Percentiles rank a stretch among this genome's conserved stretches.
phyloP scores from a whole-genome alignment of 2,113 vertebrate genomes.

The Desmodus rotundus region DNA sequence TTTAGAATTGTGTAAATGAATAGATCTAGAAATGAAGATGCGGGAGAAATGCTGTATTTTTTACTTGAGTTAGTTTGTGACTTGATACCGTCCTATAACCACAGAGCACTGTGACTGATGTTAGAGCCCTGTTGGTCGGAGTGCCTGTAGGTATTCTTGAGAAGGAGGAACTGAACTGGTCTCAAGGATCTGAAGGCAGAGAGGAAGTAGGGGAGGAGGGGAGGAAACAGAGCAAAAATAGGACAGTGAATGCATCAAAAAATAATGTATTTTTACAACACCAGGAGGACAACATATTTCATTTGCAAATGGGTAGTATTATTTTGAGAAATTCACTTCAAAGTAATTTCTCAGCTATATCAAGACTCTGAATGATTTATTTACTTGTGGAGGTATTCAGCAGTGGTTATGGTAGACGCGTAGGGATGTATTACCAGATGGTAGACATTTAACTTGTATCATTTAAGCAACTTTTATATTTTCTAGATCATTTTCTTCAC shows the following conservation, averaged over 20 bases:
- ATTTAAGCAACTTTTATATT: conserved; percentile 36
- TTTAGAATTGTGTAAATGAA: conserved; percentile 22
- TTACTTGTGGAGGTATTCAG: not conserved
- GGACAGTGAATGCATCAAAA: conserved; percentile 20
- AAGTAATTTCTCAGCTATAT: not conserved
- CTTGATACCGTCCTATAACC: not conserved
- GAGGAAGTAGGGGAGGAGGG: conserved; percentile 53
- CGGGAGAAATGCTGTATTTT: conserved; percentile 25
- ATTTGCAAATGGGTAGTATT: conserved; percentile 21
- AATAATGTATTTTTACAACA: conserved; percentile 32
- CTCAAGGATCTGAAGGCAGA: conserved; percentile 27
- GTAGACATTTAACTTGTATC: conserved; percentile 9
- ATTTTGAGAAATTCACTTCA: conserved; percentile 34
- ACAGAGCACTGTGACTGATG: not conserved
- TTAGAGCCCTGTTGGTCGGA: not conserved
- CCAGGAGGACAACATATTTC: conserved; percentile 25
- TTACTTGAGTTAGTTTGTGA: not conserved
- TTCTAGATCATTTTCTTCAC: conserved; percentile 34
- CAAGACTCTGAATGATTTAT: not conserved
- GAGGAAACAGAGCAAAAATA: conserved; percentile 53
- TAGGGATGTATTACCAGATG: conserved; percentile 9
- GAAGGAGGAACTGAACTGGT: conserved; percentile 57
- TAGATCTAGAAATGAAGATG: not conserved
- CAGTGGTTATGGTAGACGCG: not conserved
- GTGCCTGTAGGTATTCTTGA: conserved; percentile 10